Conservation (phyloP, 1,140 invertebrate genomes). For the Drosophila sturtevanti region DNA sequence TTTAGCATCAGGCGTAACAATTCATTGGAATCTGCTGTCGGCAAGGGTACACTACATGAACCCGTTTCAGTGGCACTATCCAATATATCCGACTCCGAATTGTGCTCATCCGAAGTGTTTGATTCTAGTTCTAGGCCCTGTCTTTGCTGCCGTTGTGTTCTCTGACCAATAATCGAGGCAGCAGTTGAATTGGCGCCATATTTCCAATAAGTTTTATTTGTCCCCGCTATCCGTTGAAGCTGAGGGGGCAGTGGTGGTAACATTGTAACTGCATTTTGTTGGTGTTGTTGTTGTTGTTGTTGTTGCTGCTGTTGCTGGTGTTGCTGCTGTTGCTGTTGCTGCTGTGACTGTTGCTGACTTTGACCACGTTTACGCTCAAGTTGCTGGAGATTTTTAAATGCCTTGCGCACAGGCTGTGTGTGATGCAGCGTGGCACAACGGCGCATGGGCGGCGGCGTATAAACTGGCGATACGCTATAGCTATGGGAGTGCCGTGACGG, state of each 20-base stretch:
- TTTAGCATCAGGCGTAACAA: slow-evolving; percentile 73
- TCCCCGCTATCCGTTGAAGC: slow-evolving; percentile 64
- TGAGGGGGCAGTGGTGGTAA: slow-evolving; percentile 22
- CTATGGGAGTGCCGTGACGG: slow-evolving; percentile 68
- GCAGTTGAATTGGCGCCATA: slow-evolving; percentile 76
- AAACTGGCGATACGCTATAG: slow-evolving; percentile 71
- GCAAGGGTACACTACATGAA: slow-evolving; percentile 75
- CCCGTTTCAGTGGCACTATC: slow-evolving; percentile 67
- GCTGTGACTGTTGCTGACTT: not conserved
- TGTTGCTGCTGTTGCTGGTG: not conserved
- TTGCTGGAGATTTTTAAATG: slow-evolving; percentile 71
- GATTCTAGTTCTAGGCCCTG: slow-evolving; percentile 57
- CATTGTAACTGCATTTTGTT: slow-evolving; percentile 10
- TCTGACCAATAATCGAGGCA: slow-evolving; percentile 72
- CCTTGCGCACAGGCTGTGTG: slow-evolving; percentile 70
- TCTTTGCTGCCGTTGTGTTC: slow-evolving; percentile 50
- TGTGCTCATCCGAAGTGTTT: slow-evolving; percentile 55
- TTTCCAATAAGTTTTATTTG: slow-evolving; percentile 76
- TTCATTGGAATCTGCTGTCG: slow-evolving; percentile 71
- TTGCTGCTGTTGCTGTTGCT: not conserved
- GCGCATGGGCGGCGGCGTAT: slow-evolving; percentile 76
- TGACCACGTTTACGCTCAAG: slow-evolving; percentile 52
- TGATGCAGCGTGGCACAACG: slow-evolving; percentile 72
- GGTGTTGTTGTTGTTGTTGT: slow-evolving; percentile 25
- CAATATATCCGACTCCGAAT: slow-evolving; percentile 40